Evolutionary conservation across 2,113 vertebrate species (phyloP), one percentile per base, ranked within the genome.

Genomic region (Oreochromis spilurus): DNA sequence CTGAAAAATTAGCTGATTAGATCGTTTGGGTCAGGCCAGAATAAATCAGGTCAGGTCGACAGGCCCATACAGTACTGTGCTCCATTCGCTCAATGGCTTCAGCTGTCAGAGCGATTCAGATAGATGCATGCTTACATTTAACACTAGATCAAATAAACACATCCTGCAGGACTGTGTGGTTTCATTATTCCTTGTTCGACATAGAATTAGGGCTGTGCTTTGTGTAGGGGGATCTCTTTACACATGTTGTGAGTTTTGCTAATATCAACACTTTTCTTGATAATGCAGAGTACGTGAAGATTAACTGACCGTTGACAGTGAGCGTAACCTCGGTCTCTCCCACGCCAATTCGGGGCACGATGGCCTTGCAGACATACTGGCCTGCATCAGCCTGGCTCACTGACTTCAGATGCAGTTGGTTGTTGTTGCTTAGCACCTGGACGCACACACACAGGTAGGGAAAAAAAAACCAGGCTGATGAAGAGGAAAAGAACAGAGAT

Each of bases 351-450:
- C 98, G 93, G 2, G 98, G 98, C 1, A 99, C 98, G 11, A 99
- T 99, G 96, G 98, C 98, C 86, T 99, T 98, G 96, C 98, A 99
- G 84, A 98, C 94, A 26, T 99, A 99, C 84, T 97, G 98, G 52
- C 98, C 98, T 0, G 98, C 98, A 2, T 99, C 98, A 0, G 96
- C 95, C 88, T 99, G 98, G 3, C 96, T 98, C 79, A 99, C 98
- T 0, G 97, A 96, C 95, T 99, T 99, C 87, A 99, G 89, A 85
- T 97, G 96, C 87, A 99, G 95, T 95, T 98, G 98, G 96, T 99
- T 98, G 92, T 98, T 98, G 95, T 99, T 99, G 96, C 98, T 99
- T 70, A 99, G 96, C 9, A 99, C 98, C 98, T 99, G 93, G 12
- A 93, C 45, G 80, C 82, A 87, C 65, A 87, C 77, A 94, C 43